Evolutionary conservation across 2,797 vertebrate genomes (phyloP).

Genomic region (Scolopax rusticola): DNA sequence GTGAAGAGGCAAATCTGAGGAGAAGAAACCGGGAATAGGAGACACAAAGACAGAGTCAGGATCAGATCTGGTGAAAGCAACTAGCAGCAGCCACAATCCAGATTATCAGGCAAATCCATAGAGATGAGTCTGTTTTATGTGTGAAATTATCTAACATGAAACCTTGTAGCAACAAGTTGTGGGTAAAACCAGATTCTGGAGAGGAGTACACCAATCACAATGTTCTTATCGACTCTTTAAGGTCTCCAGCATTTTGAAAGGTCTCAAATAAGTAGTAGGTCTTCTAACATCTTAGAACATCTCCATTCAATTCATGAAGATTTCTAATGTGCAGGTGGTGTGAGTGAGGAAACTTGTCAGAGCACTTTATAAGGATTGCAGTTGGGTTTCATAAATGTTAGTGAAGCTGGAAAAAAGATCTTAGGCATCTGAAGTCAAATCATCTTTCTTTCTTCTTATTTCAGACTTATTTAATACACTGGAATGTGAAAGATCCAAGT

Average conservation of each 20-base stretch:
- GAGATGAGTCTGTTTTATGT: background rate
- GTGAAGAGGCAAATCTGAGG: background rate
- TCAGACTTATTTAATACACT: background rate
- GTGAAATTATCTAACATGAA: background rate
- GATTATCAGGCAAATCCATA: background rate
- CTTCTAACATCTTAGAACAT: background rate
- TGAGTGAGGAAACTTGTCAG: background rate
- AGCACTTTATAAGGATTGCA: background rate
- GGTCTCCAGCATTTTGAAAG: background rate
- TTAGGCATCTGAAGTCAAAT: background rate
- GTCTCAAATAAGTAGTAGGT: background rate
- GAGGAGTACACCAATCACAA: rapidly evolving
- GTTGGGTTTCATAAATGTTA: background rate
- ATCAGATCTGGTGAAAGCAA: background rate
- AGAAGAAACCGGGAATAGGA: background rate
- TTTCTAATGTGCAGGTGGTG: background rate
- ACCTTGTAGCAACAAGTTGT: rapidly evolving
- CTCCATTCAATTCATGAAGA: background rate
- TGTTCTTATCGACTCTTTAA: background rate
- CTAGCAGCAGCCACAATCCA: rapidly evolving
- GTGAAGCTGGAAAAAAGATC: background rate
- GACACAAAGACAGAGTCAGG: background rate
- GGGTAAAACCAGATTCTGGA: background rate
- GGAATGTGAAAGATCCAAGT: background rate
- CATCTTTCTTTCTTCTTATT: background rate